A percentile compares a stretch with the other conserved stretches of the same genome.
phyloP scores from a whole-genome alignment of 2,888 invertebrate species.

The Pteria penguin region DNA sequence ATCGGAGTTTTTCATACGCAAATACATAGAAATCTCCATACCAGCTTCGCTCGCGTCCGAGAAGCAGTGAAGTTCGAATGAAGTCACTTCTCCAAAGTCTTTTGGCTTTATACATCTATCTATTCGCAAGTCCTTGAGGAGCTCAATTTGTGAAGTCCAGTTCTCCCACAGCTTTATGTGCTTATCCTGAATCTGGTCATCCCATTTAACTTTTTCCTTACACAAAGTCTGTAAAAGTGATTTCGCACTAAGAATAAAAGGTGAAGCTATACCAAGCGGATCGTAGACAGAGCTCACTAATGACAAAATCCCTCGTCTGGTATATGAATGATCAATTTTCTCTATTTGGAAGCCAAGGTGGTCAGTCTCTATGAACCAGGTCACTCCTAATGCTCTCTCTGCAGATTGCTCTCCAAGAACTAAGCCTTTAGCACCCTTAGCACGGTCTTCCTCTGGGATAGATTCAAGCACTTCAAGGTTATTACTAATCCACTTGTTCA shows the following conservation, averaged over 20 bases:
- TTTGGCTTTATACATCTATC: conserved; percentile 30
- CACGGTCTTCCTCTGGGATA: conserved; percentile 27
- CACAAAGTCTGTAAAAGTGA: conserved; percentile 28
- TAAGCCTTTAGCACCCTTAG: conserved; percentile 10
- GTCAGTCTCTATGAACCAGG: conserved; percentile 32
- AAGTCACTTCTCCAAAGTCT: conserved; percentile 21
- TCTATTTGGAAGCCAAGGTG: conserved; percentile 28
- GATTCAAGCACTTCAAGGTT: conserved; percentile 18
- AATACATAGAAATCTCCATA: conserved; percentile 28
- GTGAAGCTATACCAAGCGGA: conserved; percentile 39
- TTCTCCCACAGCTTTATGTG: conserved; percentile 21
- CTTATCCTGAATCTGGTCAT: conserved; percentile 27
- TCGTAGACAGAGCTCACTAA: conserved; percentile 41
- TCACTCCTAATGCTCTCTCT: conserved; percentile 32
- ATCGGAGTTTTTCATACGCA: conserved; percentile 12
- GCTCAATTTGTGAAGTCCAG: conserved; percentile 5
- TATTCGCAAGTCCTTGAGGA: conserved; percentile 16
- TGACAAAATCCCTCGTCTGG: conserved; percentile 37
- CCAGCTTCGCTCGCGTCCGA: conserved; percentile 38
- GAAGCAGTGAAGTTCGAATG: conserved; percentile 34
- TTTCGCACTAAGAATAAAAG: conserved; percentile 31
- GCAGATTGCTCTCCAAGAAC: not conserved
- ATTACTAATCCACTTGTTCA: conserved; percentile 31
- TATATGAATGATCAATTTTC: conserved; percentile 7
- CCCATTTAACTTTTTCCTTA: conserved; percentile 23